Evolutionary conservation across 2,888 invertebrate genomes (phyloP).

Genomic region (Electrophaes corylata): DNA sequence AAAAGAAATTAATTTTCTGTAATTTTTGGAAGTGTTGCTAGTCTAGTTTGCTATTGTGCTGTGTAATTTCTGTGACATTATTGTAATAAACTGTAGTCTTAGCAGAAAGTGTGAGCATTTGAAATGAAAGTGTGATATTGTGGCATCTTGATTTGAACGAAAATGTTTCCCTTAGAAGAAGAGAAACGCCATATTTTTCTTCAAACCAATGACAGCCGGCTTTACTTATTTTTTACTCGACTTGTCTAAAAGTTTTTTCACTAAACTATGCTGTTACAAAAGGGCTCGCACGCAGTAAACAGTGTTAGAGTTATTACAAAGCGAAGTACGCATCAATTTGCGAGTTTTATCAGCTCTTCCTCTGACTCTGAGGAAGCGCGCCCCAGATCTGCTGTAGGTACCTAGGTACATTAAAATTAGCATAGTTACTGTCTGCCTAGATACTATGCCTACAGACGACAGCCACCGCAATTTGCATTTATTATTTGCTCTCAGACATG

Average conservation of each 20-base stretch:
- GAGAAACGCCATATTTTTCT: too few species aligned
- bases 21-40: too few species aligned
- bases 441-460: constrained; percentile 40
- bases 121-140: too few species aligned
- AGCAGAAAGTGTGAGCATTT: too few species aligned
- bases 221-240: background rate
- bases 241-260: background rate
- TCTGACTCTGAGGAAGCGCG: constrained; percentile 61
- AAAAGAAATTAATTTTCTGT: too few species aligned
- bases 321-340: constrained; percentile 57
- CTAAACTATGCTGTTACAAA: background rate
- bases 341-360: constrained; percentile 67
- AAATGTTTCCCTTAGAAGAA: too few species aligned
- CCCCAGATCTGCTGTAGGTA: constrained; percentile 58
- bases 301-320: background rate
- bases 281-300: background rate
- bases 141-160: too few species aligned
- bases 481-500: constrained; percentile 36
- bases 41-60: too few species aligned
- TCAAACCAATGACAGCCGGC: too few species aligned
- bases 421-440: constrained; percentile 46
- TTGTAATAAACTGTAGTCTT: too few species aligned
- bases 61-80: too few species aligned
- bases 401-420: constrained; percentile 52
- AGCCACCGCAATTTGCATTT: constrained; percentile 48